Evolutionary conservation across 2,888 invertebrate species (phyloP), one percentile per base, ranked within the genome.

Genomic region (Alloscopus bannaensis): DNA sequence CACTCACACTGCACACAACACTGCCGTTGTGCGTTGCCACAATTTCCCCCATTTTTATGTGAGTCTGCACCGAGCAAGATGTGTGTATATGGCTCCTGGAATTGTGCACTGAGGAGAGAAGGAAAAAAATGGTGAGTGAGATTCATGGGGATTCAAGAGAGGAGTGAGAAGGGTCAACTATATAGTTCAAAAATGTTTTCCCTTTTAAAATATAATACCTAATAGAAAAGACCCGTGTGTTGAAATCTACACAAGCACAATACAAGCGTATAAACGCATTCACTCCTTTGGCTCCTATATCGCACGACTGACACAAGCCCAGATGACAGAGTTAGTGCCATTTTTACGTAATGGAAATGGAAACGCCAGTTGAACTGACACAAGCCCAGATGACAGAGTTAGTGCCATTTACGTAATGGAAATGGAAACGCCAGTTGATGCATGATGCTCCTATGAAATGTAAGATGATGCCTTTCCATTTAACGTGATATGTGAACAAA

Each of bases 271-370:
- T n/a, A n/a, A n/a, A n/a, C n/a, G n/a, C n/a, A n/a, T n/a, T n/a
- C n/a, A n/a, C n/a, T n/a, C n/a, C n/a, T n/a, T n/a, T n/a, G n/a
- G n/a, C n/a, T n/a, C n/a, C n/a, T n/a, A n/a, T n/a, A n/a, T n/a
- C n/a, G n/a, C n/a, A n/a, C n/a, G n/a, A n/a, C n/a, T 47, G 73
- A 65, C 65, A 65, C 55, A 64, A 65, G 31, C 72, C 57, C 40
- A 65, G 65, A 73, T 73, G 73, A 73, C 73, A 73, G 73, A 47
- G 57, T 73, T 57, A 57, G 57, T 26, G 29, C 65, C 59, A 65
- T 66, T 73, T n/a, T n/a, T 73, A 65, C 65, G 73, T 65, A 65
- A 64, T 72, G 64, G 65, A 72, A 64, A 65, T 73, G 72, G 72
- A 71, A 59, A 47, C 69, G 55, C 55, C 69, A 71, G 60, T 71